Conservation (phyloP, 2,888 invertebrate genomes). For the Drosophila suboccidentalis region DNA sequence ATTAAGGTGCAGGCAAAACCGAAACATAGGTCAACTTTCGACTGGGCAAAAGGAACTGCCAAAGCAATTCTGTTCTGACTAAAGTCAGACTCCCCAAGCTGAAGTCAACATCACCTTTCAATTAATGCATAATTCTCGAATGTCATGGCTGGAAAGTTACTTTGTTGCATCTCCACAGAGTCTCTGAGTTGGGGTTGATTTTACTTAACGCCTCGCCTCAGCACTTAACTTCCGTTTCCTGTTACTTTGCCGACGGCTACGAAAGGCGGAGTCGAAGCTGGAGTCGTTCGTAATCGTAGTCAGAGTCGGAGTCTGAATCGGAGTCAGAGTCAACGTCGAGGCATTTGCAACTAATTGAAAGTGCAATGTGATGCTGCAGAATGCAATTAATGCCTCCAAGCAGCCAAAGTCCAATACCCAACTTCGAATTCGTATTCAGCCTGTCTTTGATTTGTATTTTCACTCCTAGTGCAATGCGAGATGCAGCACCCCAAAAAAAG, state of each 20-base stretch:
- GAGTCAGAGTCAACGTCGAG: conserved; percentile 36
- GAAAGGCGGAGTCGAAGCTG: conserved; percentile 22
- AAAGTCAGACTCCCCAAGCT: conserved; percentile 21
- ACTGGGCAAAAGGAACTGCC: conserved; percentile 52
- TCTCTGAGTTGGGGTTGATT: conserved; percentile 64
- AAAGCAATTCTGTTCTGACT: conserved; percentile 49
- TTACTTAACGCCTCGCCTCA: conserved; percentile 81
- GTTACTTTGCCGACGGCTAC: conserved; percentile 61
- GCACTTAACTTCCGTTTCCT: conserved; percentile 84
- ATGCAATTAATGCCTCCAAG: conserved; percentile 84
- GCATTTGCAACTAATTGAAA: conserved; percentile 84
- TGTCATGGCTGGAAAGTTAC: conserved; percentile 70
- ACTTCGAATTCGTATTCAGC: background rate
- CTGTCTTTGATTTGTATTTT: conserved; percentile 68
- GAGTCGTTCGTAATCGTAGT: conserved; percentile 17
- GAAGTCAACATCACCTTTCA: conserved; percentile 68
- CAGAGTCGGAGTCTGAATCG: conserved; percentile 28
- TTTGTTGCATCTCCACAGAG: conserved; percentile 49
- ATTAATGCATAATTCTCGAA: conserved; percentile 79
- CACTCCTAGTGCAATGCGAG: conserved; percentile 36
- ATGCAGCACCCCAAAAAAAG: conserved; percentile 24
- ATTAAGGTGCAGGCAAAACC: conserved; percentile 32
- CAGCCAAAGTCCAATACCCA: conserved; percentile 37
- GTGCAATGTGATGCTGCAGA: conserved; percentile 83
- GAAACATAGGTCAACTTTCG: conserved; percentile 58